A percentile compares a stretch with the other conserved stretches of the same genome.
Conservation (phyloP, 2,888 invertebrate genomes). For the Pogonocherus hispidulus region DNA sequence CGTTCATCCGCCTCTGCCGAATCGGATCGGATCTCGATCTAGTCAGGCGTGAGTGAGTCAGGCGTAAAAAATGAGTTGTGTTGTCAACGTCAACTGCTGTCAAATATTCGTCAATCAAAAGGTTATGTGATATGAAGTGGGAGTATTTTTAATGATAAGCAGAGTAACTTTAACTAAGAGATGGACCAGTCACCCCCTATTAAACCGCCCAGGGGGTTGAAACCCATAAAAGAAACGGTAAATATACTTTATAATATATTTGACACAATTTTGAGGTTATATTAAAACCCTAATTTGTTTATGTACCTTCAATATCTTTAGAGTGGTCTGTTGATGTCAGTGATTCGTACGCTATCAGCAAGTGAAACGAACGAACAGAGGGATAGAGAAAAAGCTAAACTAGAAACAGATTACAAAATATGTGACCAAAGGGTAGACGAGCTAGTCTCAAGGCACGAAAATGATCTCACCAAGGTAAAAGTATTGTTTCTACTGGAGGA, state of each 20-base stretch:
- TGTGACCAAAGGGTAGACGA: constrained; percentile 92
- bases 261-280: constrained; percentile 27
- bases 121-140: constrained; percentile 26
- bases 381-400: constrained; percentile 91
- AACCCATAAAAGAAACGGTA: constrained; percentile 89
- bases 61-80: constrained; percentile 15
- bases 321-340: constrained; percentile 93
- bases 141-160: constrained; percentile 31
- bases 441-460: constrained; percentile 88
- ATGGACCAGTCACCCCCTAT: constrained; percentile 76
- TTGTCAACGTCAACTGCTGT: constrained; percentile 14
- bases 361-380: constrained; percentile 95
- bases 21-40: too few relatives aligned
- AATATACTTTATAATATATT: constrained; percentile 46
- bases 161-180: constrained; percentile 11
- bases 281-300: constrained; percentile 37
- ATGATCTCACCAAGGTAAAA: constrained; percentile 85
- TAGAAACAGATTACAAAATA: constrained; percentile 93
- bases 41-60: too few relatives aligned
- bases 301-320: constrained; percentile 66
- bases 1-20: not conserved
- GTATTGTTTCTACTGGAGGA: not conserved
- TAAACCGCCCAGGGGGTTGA: constrained; percentile 89
- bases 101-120: constrained; percentile 13
- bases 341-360: constrained; percentile 93